Conservation (phyloP, 2,113 vertebrate genomes). For the Dascyllus trimaculatus region DNA sequence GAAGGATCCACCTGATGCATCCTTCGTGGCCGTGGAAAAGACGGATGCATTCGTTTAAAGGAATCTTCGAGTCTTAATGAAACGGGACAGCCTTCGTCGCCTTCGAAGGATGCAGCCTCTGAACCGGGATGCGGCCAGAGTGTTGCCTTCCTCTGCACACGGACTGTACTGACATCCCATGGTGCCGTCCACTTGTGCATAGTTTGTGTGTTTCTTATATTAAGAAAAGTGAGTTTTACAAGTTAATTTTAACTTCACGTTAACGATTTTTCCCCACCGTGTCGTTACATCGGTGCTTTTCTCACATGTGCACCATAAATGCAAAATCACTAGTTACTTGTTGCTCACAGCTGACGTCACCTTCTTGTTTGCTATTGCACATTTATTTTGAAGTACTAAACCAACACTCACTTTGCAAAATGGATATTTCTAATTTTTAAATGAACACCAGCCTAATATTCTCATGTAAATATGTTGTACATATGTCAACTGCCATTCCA, state of each 20-base stretch:
- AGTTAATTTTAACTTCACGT: slow-evolving; percentile 10
- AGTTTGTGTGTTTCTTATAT: slow-evolving; percentile 81
- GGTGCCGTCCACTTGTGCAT: slow-evolving; percentile 33
- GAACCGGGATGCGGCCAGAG: no score
- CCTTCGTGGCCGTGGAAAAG: no score
- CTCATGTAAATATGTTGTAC: slow-evolving; percentile 66
- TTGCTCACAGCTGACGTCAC: not conserved
- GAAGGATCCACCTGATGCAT: no score
- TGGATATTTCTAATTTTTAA: not conserved
- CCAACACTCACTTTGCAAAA: not conserved
- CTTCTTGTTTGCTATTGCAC: no score
- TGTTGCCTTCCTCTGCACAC: not conserved
- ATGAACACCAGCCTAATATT: not conserved
- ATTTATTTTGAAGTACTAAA: not conserved
- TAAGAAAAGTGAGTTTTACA: slow-evolving; percentile 75
- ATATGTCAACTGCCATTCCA: slow-evolving; percentile 39
- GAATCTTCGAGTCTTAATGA: no score
- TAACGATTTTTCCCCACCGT: not conserved
- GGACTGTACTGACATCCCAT: slow-evolving; percentile 16
- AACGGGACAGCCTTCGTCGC: no score
- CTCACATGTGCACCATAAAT: not conserved
- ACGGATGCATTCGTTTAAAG: no score
- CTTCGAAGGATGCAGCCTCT: no score
- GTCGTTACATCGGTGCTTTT: not conserved
- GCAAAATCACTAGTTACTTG: not conserved